Conservation (phyloP, 2,888 invertebrate genomes). For the Drosophila hamatofila region DNA sequence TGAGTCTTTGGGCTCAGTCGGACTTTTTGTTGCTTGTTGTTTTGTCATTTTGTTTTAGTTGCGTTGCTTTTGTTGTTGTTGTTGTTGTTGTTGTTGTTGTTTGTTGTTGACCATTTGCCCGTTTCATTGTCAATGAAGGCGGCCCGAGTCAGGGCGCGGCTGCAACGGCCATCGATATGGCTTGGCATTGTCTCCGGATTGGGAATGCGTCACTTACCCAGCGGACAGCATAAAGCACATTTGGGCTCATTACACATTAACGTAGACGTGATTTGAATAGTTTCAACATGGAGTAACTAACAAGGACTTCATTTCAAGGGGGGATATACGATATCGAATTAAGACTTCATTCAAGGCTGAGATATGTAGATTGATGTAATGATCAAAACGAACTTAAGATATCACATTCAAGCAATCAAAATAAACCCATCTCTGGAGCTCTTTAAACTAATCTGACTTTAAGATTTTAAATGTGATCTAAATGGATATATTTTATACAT, state of each 20-base stretch:
- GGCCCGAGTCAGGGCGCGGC: conserved; percentile 27
- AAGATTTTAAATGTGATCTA: background rate
- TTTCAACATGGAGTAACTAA: background rate
- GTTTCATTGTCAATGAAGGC: conserved; percentile 58
- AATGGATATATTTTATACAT: background rate
- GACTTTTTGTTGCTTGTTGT: conserved; percentile 11
- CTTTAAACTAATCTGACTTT: too few relatives aligned
- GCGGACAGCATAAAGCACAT: background rate
- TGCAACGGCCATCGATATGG: conserved; percentile 51
- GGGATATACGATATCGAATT: background rate
- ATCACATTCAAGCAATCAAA: background rate
- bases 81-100: conserved; percentile 15
- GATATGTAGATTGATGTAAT: too few relatives aligned
- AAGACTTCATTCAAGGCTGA: too few relatives aligned
- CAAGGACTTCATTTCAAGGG: background rate
- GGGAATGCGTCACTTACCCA: conserved; percentile 24
- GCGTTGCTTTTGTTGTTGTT: conserved; percentile 16
- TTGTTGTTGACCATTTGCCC: conserved; percentile 42
- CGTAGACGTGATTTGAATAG: background rate
- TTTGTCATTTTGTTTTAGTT: background rate
- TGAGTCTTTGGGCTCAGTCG: conserved; percentile 11
- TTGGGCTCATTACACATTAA: conserved; percentile 2
- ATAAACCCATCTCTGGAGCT: too few relatives aligned
- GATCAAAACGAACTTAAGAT: background rate
- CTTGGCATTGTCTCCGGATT: conserved; percentile 56